phyloP scores from a whole-genome alignment of 2,888 invertebrate species.

The Apoderus coryli region DNA sequence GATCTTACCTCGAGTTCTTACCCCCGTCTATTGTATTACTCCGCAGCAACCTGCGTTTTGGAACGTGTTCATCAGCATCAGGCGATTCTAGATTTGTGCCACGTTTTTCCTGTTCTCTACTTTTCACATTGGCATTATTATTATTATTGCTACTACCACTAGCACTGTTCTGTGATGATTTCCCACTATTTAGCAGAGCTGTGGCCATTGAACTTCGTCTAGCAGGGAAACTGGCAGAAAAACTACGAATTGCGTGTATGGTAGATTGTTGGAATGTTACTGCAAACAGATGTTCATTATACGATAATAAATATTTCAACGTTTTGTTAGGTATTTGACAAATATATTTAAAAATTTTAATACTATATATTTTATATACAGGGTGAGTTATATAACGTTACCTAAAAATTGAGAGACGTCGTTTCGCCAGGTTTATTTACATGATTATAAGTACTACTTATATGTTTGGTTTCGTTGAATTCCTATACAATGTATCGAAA shows the following conservation, averaged over 20 bases:
- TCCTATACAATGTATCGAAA: no score
- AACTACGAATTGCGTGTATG: constrained; percentile 32
- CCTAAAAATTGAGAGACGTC: no score
- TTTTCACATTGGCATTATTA: constrained; percentile 10
- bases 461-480: no score
- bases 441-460: no score
- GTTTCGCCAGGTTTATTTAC: no score
- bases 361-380: no score
- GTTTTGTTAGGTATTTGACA: no score
- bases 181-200: constrained; percentile 14
- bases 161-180: no score
- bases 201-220: constrained; percentile 27
- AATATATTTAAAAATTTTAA: no score
- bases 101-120: constrained; percentile 24
- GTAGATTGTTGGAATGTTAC: constrained; percentile 34
- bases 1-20: constrained; percentile 11
- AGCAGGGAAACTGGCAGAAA: constrained; percentile 33
- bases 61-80: constrained; percentile 25
- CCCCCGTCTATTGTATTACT: constrained; percentile 18
- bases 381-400: no score
- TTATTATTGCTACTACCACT: constrained; percentile 8
- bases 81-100: constrained; percentile 20
- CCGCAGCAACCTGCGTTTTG: constrained; percentile 27
- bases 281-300: constrained; percentile 25
- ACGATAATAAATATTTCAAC: no score